Percentiles rank a stretch among this genome's conserved stretches.
phyloP scores from a whole-genome alignment of 2,113 vertebrate species.

The Manacus vitellinus region DNA sequence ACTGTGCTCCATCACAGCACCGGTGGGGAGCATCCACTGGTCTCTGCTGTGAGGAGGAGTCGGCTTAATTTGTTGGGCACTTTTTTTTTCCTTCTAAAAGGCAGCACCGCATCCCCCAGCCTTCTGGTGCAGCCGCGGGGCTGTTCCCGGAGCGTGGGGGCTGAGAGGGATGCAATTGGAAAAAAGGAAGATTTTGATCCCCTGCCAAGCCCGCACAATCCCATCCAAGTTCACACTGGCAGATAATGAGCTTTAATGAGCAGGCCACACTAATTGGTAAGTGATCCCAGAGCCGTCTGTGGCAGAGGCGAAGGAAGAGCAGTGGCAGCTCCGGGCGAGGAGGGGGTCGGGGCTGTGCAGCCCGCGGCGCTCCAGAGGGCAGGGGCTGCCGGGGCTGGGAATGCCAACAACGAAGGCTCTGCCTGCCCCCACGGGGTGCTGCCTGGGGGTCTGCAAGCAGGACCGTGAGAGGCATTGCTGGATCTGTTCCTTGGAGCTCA shows the following conservation, averaged over 20 bases:
- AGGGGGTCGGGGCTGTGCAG: not conserved
- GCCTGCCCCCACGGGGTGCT: not conserved
- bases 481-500: not conserved
- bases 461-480: not conserved
- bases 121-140: not conserved
- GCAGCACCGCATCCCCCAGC: not conserved
- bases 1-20: not conserved
- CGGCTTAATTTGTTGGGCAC: not conserved
- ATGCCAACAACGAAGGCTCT: not conserved
- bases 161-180: not conserved
- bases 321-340: not conserved
- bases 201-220: constrained; percentile 1
- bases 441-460: not conserved
- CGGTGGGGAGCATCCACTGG: rapidly evolving
- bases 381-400: not conserved
- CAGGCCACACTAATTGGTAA: constrained; percentile 61
- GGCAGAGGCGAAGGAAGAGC: constrained; percentile 20
- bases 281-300: constrained; percentile 41
- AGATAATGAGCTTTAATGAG: constrained; percentile 68
- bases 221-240: constrained; percentile 51
- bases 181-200: constrained; percentile 28
- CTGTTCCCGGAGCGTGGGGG: not conserved
- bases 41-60: not conserved
- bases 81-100: not conserved
- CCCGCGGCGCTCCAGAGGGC: not conserved